Percentiles rank a stretch among this genome's conserved stretches.
Evolutionary conservation across 2,113 vertebrate genomes (phyloP).

Genomic region (human (Homo sapiens)): DNA sequence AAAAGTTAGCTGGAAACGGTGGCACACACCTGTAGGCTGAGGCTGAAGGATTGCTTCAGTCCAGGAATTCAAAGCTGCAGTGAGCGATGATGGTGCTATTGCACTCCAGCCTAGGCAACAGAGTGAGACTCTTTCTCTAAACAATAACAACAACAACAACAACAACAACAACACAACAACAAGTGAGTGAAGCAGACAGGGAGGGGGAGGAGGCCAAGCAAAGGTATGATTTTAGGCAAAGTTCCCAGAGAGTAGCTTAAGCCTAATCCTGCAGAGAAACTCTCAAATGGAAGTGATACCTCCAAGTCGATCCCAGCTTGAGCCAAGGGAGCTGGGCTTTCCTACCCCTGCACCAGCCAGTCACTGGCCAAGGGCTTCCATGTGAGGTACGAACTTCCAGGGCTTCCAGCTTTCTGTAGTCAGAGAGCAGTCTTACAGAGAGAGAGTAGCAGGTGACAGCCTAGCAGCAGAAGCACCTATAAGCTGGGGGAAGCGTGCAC

Average conservation of each 20-base stretch:
- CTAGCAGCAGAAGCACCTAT: background rate
- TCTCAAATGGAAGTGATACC: too few species aligned
- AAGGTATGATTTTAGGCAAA: background rate
- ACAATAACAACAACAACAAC: too few species aligned
- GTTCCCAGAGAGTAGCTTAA: background rate
- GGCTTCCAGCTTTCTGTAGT: background rate
- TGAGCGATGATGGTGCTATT: too few species aligned
- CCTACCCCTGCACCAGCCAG: background rate
- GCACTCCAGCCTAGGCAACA: too few species aligned
- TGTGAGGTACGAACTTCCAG: background rate
- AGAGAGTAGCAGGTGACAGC: background rate
- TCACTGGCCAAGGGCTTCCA: background rate
- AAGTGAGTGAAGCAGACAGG: background rate
- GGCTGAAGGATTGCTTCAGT: too few species aligned
- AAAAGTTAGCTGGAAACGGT: too few species aligned
- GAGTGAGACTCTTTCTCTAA: too few species aligned
- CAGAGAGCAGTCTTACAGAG: background rate
- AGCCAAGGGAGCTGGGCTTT: background rate
- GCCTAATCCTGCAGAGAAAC: background rate
- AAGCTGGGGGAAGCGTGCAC: fast-evolving
- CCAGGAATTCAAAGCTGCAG: too few species aligned
- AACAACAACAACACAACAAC: too few species aligned
- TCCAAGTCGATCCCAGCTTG: background rate
- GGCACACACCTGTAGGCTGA: too few species aligned
- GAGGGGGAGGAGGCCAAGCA: too few species aligned